Evolutionary conservation across 1,140 invertebrate genomes (phyloP).

Genomic region (Riptortus pedestris): DNA sequence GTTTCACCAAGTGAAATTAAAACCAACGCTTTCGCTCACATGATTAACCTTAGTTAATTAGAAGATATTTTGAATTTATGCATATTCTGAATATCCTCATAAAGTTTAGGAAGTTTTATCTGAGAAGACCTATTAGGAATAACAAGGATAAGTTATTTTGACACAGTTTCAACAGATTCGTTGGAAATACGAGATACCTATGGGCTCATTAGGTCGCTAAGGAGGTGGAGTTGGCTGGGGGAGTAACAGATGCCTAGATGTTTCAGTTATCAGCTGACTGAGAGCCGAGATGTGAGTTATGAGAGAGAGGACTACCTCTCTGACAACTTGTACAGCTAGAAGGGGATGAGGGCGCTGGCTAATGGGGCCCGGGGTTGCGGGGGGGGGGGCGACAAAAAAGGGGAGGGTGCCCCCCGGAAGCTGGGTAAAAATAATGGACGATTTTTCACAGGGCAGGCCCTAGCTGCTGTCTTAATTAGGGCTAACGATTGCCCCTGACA

Average conservation of each 20-base stretch:
- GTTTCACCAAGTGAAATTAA: no score
- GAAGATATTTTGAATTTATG: no score
- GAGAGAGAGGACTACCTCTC: background rate
- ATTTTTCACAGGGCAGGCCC: slow-evolving; percentile 17
- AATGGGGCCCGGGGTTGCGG: background rate
- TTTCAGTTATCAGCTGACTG: background rate
- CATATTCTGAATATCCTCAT: no score
- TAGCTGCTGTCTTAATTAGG: slow-evolving; percentile 18
- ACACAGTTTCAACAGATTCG: no score
- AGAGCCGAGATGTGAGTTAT: slow-evolving; percentile 1
- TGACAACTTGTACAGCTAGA: slow-evolving; percentile 1
- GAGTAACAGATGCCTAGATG: background rate
- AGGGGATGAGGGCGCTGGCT: background rate
- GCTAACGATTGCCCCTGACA: slow-evolving; percentile 3
- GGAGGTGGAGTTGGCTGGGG: background rate
- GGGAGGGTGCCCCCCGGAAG: background rate
- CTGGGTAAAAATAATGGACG: slow-evolving; percentile 12
- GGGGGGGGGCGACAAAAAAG: no score
- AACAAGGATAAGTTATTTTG: no score
- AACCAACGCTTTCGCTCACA: no score
- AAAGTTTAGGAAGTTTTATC: no score
- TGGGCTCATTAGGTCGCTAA: no score
- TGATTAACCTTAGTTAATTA: no score
- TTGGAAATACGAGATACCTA: no score
- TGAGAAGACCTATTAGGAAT: no score